Base-by-base conservation (phyloP, 2,797 vertebrate genomes). In the Poeciliopsis infans region DNA sequence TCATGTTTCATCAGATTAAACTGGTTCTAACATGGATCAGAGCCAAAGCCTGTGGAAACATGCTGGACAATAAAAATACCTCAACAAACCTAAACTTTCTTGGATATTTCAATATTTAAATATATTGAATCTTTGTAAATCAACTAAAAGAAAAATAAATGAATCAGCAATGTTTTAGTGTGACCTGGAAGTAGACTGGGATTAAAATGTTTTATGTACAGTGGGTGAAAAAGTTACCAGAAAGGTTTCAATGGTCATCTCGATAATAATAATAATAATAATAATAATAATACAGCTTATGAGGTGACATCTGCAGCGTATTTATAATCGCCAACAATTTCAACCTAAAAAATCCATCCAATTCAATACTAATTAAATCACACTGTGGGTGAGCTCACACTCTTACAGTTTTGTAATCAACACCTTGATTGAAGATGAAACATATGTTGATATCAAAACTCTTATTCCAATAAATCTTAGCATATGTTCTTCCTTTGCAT, bases 361-460 rank as follows among this genome's bases (percentile, higher is more conserved):
- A 70, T 70, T 82, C 15, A 25, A 76, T 76, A 25, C n/a, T 33
- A 75, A 84, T 78, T 77, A 75, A 84, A 47, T 88, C 78, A 80
- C 81, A 74, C 59, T 82, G 79, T 77, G 55, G 25, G 74, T 84
- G 90, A 64, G 79, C 89, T 86, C 82, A 76, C 85, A 81, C 82
- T 74, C 28, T 70, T 47, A 68, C 76, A 80, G 69, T 78, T 84
- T 71, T 51, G 68, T 82, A 84, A 88, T 91, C 83, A 91, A 88
- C 89, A 85, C 5, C 72, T 59, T 31, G 55, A 18, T 80, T 83
- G 53, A 47, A 80, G 77, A 72, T 7, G 0, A 74, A 78, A 78
- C 81, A 85, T 83, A 88, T 89, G 90, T 75, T 80, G 0, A 71
- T 68, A 33, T 70, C 13, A 13, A 11, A 59, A 8, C 31, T 7